phyloP scores from a whole-genome alignment of 2,113 vertebrate species.

The Anthoscopus minutus region DNA sequence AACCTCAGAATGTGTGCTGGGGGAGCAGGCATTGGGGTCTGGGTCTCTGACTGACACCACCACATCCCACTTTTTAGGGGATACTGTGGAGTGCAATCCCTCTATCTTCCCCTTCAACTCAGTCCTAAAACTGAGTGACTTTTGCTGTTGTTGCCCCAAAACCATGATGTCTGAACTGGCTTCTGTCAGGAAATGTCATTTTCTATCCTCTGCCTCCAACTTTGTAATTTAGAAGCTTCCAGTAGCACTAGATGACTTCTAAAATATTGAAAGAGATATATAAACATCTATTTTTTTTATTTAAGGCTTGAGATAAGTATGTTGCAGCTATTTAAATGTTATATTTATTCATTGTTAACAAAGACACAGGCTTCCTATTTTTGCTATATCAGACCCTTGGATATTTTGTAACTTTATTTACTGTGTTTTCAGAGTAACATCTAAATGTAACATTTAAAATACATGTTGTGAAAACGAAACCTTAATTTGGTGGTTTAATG shows the following conservation, averaged over 20 bases:
- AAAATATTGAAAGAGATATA: neutral
- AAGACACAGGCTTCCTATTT: constrained; percentile 16
- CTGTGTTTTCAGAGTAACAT: neutral
- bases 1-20: neutral
- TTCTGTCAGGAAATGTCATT: neutral
- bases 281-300: constrained; percentile 35
- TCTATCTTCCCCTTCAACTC: neutral
- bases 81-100: neutral
- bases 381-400: neutral
- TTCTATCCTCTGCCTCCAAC: neutral
- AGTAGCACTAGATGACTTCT: neutral
- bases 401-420: constrained; percentile 28
- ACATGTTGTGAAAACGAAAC: neutral
- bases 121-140: neutral
- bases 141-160: neutral
- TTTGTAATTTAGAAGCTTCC: constrained; percentile 24
- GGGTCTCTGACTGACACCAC: neutral
- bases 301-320: constrained; percentile 11
- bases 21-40: rapidly evolving
- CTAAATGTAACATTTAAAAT: constrained; percentile 38
- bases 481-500: neutral
- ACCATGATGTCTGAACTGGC: neutral
- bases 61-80: neutral
- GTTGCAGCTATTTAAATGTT: constrained; percentile 49
- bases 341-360: constrained; percentile 45